Evolutionary conservation across 2,797 vertebrate species (phyloP).

Genomic region (Phataginus tetradactyla): DNA sequence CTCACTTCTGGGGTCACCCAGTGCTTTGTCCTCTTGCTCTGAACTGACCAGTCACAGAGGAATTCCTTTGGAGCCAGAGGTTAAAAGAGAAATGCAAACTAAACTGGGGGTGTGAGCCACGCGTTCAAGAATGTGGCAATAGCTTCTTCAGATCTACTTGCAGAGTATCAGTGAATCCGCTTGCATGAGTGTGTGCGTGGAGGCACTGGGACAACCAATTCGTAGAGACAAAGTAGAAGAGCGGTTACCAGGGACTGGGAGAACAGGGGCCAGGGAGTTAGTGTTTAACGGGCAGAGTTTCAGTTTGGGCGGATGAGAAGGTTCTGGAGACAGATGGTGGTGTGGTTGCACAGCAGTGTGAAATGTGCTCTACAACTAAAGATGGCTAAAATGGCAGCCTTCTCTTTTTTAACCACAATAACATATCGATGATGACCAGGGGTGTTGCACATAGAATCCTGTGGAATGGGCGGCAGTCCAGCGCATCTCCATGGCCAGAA

Average conservation of each 20-base stretch:
- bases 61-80: neutral
- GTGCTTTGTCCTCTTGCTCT: neutral
- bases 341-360: neutral
- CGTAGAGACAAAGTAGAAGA: neutral
- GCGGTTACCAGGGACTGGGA: neutral
- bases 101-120: neutral
- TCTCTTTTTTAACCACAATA: neutral
- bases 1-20: neutral
- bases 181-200: neutral
- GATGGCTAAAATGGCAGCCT: neutral
- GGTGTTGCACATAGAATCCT: slow-evolving; percentile 84
- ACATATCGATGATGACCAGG: neutral
- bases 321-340: neutral
- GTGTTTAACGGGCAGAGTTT: neutral
- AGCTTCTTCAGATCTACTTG: neutral
- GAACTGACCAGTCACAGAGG: neutral
- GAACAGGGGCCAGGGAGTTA: neutral
- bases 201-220: neutral
- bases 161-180: neutral
- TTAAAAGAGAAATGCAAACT: neutral
- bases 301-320: neutral
- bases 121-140: neutral
- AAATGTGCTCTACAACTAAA: neutral
- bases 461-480: slow-evolving; percentile 91
- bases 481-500: slow-evolving; percentile 91